Evolutionary conservation across 2,888 invertebrate genomes (phyloP), one percentile per base, ranked within the genome.

Genomic region (Ectropis crepuscularia): DNA sequence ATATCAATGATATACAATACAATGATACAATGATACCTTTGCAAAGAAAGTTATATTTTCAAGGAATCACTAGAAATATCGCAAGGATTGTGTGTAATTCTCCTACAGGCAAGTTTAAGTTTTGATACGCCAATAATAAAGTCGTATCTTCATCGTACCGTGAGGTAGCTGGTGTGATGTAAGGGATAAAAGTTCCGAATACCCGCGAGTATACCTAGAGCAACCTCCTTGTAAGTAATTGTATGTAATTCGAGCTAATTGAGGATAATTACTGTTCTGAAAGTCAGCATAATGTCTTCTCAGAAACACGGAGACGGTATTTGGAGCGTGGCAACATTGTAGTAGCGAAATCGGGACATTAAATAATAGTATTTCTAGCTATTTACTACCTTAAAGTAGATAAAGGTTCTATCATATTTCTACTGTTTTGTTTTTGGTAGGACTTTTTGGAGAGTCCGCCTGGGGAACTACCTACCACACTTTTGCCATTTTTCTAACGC

Each of bases 221-320:
- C 12, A 12, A 46, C 16, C 49, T 11, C n/a, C n/a, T 41, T 39
- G 41, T 47, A 39, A 42, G 38, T 39, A 48, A 57, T 55, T 55
- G 49, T 41, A 46, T 55, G 55, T 55, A 55, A 55, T 47, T 55
- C 53, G 6, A 57, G 12, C 42, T 57, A 50, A 57, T 50, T 57
- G 50, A 38, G 43, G 42, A 50, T 57, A 57, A 57, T 57, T 50
- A 42, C 43, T 43, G 57, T 43, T 57, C 49, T 57, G 49, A 37
- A 37, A 50, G 49, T 57, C 42, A 11, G 43, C 57, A 11, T 28
- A 43, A 50, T n/a, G 43, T 16, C 37, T 49, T 42, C 57, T 43
- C 12, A 39, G 47, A 39, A 47, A 48, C 38, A 7, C 6, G 46
- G 38, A 11, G 12, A 16, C 16, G 43, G 9, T 28, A 6, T 12